Base-by-base conservation (phyloP, 2,113 vertebrate species). In the Dunckerocampus dactyliophorus region DNA sequence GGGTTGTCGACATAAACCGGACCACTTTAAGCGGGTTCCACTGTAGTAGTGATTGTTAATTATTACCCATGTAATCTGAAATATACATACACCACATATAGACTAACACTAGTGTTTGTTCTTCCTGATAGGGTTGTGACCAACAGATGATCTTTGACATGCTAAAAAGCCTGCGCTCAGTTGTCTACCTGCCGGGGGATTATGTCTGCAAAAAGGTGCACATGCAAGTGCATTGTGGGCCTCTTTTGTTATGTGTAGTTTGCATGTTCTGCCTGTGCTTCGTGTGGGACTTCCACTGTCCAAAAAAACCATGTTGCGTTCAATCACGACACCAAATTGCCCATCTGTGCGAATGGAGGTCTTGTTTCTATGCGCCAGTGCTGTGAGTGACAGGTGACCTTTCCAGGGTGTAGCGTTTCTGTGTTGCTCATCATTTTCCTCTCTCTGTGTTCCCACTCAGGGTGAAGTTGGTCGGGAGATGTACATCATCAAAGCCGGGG, bases 71-170 rank as follows among this genome's bases (percentile, higher is more conserved):
- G 5, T n/a, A 31, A 6, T 8, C 3, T 16, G 4, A 53, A 10
- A 20, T 3, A 42, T 21, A 14, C 13, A 20, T 1, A 6, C 7
- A 48, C 14, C 16, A 48, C 14, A 12, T 34, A 42, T 34, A 13
- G 54, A 42, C 17, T 14, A 56, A 39, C 1, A 3, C 15, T 12
- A 21, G 17, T 22, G 17, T 42, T 15, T 24, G 17, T 57, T 53
- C 22, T 4, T 64, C 15, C 0, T 63, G 11, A 43, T 87, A 99
- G 97, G 97, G 96, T 31, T 99, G 97, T 57, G 97, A 99, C 83
- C 89, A 93, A 66, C 97, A 99, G 88, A 95, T 99, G 97, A 95
- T 99, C 78, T 98, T 95, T 0, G 97, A 99, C 85, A 97, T 99
- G 97, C 85, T 99, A 79, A 98, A 96, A 81, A 85, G 95, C 47